Percentiles rank a stretch among this genome's conserved stretches.
Evolutionary conservation across 2,888 invertebrate genomes (phyloP).

Genomic region (Temnothorax unifasciatus): DNA sequence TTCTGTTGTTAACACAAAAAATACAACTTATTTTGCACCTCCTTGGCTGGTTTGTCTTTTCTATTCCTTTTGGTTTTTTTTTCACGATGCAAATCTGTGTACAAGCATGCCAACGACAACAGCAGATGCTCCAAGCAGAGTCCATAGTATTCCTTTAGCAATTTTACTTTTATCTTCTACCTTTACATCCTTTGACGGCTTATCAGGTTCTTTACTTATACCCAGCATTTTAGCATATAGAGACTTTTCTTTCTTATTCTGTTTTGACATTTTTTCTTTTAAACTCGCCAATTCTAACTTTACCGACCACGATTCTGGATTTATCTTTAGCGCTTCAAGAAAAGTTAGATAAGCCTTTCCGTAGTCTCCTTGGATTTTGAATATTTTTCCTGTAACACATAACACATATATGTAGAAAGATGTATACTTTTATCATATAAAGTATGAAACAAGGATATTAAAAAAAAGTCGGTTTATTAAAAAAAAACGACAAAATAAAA

Average conservation of each 20-base stretch:
- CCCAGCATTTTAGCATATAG: conserved; percentile 91
- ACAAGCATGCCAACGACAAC: conserved; percentile 92
- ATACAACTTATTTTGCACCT: neutral
- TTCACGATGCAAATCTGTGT: conserved; percentile 89
- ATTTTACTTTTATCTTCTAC: conserved; percentile 74
- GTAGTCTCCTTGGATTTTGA: conserved; percentile 90
- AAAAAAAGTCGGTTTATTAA: neutral
- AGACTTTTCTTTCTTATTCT: conserved; percentile 89
- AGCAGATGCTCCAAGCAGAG: conserved; percentile 90
- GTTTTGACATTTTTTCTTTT: conserved; percentile 88
- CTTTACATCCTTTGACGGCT: conserved; percentile 49
- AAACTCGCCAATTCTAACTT: conserved; percentile 88
- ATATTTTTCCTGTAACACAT: conserved; percentile 87
- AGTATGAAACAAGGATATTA: conserved; percentile 16
- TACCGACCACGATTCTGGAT: conserved; percentile 89
- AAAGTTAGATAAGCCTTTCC: conserved; percentile 90
- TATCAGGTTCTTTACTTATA: conserved; percentile 61
- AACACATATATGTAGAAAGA: neutral
- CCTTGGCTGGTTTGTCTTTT: neutral
- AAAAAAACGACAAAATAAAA: neutral
- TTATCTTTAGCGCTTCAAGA: conserved; percentile 89
- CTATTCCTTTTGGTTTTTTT: neutral
- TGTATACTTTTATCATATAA: neutral
- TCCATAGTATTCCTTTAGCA: conserved; percentile 88
- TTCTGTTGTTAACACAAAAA: conserved; percentile 12